Evolutionary conservation across 2,888 invertebrate species (phyloP).

Genomic region (Conus canariensis): DNA sequence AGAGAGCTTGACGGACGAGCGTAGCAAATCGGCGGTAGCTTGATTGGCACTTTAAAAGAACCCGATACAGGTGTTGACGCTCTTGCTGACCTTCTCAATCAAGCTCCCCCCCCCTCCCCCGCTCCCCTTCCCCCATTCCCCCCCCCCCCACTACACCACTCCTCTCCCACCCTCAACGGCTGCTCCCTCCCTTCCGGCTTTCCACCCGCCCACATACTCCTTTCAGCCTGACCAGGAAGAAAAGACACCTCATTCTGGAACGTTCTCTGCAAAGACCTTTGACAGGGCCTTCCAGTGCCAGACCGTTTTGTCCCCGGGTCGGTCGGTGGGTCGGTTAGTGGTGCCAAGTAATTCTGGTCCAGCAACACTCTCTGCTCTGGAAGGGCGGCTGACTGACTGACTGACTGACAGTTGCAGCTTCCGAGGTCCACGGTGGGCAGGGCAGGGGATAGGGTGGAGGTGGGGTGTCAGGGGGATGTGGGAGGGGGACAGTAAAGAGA

Average conservation of each 20-base stretch:
- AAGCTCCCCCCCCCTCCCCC: neutral
- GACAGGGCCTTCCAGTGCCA: neutral
- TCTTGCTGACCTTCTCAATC: neutral
- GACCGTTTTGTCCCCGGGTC: neutral
- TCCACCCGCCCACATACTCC: neutral
- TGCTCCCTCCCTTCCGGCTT: neutral
- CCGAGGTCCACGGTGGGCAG: too few species aligned
- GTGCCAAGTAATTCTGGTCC: neutral
- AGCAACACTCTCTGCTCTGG: neutral
- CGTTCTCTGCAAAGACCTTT: neutral
- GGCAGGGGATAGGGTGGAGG: too few species aligned
- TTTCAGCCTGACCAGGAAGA: neutral
- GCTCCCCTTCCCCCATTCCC: neutral
- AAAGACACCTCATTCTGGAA: neutral
- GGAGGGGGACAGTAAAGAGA: neutral
- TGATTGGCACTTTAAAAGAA: constrained; percentile 14
- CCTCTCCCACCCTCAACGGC: neutral
- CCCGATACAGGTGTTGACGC: constrained; percentile 13
- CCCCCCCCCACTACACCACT: neutral
- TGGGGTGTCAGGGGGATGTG: too few species aligned
- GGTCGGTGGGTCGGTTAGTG: neutral
- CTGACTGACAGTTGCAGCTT: too few species aligned
- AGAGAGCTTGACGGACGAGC: neutral
- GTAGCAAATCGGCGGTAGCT: neutral
- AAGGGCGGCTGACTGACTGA: too few species aligned